phyloP scores from a whole-genome alignment of 2,888 invertebrate species.

The Helobdella robusta region DNA sequence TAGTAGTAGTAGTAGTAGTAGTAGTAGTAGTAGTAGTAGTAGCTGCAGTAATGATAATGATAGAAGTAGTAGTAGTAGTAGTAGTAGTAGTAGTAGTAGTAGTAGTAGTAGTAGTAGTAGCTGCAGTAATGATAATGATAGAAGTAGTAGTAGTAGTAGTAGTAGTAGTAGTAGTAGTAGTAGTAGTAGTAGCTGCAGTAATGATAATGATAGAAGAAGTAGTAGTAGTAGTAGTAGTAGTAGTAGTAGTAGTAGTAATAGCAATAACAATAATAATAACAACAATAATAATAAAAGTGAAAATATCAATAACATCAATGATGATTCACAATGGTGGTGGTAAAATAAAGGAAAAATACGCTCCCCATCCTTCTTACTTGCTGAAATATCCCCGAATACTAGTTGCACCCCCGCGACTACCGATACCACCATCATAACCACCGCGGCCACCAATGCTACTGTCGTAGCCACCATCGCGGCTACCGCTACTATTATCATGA shows the following conservation, averaged over 20 bases:
- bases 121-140: background rate
- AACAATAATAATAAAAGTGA: too few relatives aligned
- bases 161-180: slow-evolving; percentile 1
- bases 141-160: too few relatives aligned
- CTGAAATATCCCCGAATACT: background rate
- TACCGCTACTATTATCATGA: background rate
- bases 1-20: background rate
- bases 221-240: too few relatives aligned
- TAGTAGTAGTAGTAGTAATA: too few relatives aligned
- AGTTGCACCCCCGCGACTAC: background rate
- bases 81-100: slow-evolving; percentile 1
- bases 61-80: too few relatives aligned
- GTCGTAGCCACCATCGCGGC: background rate
- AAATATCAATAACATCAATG: too few relatives aligned
- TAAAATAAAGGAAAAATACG: too few relatives aligned
- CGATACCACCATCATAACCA: background rate
- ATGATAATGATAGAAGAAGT: too few relatives aligned
- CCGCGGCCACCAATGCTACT: background rate
- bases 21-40: background rate
- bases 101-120: slow-evolving; percentile 1
- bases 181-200: slow-evolving; percentile 1
- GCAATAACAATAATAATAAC: too few relatives aligned
- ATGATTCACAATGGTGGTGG: too few relatives aligned
- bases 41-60: background rate
- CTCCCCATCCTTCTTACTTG: background rate